A percentile compares a stretch with the other conserved stretches of the same genome.
These are phyloP conservation scores for Lethrus apterus DNA, from an alignment of 1,140 invertebrate genomes.

Conservation along the genomic window DNA sequence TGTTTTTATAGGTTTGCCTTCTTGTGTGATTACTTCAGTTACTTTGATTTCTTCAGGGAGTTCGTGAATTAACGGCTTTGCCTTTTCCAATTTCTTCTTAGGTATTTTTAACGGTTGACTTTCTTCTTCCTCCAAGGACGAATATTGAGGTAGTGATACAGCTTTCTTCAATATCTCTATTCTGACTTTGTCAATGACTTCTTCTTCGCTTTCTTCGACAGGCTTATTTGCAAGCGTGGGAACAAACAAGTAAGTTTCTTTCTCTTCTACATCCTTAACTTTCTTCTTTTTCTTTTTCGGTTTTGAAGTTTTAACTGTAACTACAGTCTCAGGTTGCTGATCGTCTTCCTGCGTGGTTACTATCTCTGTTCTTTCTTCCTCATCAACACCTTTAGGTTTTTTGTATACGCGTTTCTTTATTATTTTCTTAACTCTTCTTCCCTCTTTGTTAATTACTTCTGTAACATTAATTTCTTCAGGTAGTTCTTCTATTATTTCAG, in stretches of 20 bases:
- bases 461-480: slow-evolving; percentile 42
- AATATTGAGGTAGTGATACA: slow-evolving; percentile 4
- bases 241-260: neutral
- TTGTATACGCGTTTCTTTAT: slow-evolving; percentile 32
- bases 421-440: slow-evolving; percentile 36
- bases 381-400: slow-evolving; percentile 26
- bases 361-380: slow-evolving; percentile 33
- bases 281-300: slow-evolving; percentile 14
- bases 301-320: slow-evolving; percentile 9
- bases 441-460: slow-evolving; percentile 40
- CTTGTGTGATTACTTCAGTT: slow-evolving; percentile 31
- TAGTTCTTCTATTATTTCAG: slow-evolving; percentile 35
- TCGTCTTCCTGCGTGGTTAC: slow-evolving; percentile 35
- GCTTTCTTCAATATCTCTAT: slow-evolving; percentile 12
- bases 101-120: neutral
- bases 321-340: slow-evolving; percentile 33
- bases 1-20: slow-evolving; percentile 32
- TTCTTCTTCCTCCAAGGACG: slow-evolving; percentile 7
- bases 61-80: neutral
- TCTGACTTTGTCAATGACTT: slow-evolving; percentile 5
- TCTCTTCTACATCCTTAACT: slow-evolving; percentile 13
- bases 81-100: slow-evolving; percentile 14
- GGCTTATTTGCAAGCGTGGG: slow-evolving; percentile 5
- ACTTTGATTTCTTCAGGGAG: slow-evolving; percentile 38
- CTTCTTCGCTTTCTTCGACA: slow-evolving; percentile 1